Evolutionary conservation across 1,140 invertebrate genomes (phyloP), one percentile per base, ranked within the genome.

Genomic region (Caenorhabditis inopinata): DNA sequence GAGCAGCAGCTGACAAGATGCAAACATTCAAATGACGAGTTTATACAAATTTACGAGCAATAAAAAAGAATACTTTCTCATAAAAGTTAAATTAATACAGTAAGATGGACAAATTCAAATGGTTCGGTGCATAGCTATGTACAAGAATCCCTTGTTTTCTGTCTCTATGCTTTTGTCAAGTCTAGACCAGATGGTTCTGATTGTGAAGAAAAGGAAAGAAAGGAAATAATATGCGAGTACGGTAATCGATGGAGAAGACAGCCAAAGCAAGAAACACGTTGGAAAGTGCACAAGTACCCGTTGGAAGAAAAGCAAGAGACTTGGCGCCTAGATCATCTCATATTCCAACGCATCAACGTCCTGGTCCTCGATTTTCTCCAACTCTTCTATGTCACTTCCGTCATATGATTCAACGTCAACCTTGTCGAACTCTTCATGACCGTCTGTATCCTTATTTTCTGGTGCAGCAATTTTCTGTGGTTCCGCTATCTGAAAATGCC

Each of bases 291-390:
- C 58, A 42, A 68, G 58, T 68, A 68, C 58, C 58, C 58, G 58
- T 38, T 68, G 58, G n/a, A 5, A 21, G n/a, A 68, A 68, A 16
- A 68, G 25, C 32, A 29, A 38, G 27, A n/a, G 9, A 42, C 14
- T 58, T 58, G 4, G 53, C 32, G 12, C 29, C 58, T 68, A 68
- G n/a, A 68, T 35, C 58, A 68, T 68, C 32, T 68, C 58, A 38
- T 68, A 68, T 68, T 68, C 58, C n/a, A 68, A 32, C 7, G 58
- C 58, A 38, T 68, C 58, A 12, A 68, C 58, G 58, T 68, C 58
- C 32, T 68, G 35, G 32, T 68, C 58, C 58, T 68, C 58, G n/a
- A 68, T 68, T n/a, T 68, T 68, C 58, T 68, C 58, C 58, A 68
- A 38, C 58, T 68, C 58, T 42, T 68, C 58, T 2, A 68, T 68